A percentile compares a stretch with the other conserved stretches of the same genome.
These are phyloP conservation scores for Petromus typicus DNA, from an alignment of 2,113 vertebrate species.

Conservation along the genomic window DNA sequence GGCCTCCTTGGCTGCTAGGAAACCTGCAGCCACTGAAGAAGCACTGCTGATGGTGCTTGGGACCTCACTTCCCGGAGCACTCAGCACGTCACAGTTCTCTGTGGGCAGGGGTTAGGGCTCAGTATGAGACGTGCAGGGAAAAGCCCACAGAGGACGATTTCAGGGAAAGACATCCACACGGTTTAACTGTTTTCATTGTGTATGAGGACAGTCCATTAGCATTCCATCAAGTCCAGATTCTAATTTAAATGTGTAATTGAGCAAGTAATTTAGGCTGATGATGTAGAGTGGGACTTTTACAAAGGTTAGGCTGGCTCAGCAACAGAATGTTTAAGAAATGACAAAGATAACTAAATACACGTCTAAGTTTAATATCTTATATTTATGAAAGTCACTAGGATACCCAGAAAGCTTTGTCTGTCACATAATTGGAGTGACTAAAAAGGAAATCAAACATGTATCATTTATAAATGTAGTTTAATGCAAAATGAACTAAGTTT, in stretches of 20 bases:
- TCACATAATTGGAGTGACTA: neutral
- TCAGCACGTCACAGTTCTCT: neutral
- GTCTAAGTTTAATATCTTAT: neutral
- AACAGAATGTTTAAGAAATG: neutral
- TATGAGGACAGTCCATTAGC: neutral
- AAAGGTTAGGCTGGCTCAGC: neutral
- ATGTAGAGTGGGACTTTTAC: neutral
- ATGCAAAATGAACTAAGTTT: slow-evolving; percentile 32
- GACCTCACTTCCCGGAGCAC: too few relatives aligned
- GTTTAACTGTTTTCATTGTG: neutral
- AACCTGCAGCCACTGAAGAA: neutral
- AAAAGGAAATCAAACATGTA: slow-evolving; percentile 26
- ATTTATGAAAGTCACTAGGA: slow-evolving; percentile 27
- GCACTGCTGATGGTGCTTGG: neutral
- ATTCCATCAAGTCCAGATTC: neutral
- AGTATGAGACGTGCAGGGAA: neutral
- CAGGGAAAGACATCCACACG: neutral
- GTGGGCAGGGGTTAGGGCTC: neutral
- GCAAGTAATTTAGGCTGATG: neutral
- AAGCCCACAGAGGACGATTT: neutral
- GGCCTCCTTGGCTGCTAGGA: neutral
- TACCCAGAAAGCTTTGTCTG: neutral
- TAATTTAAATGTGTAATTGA: neutral
- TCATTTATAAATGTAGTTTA: slow-evolving; percentile 41
- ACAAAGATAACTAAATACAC: neutral